Percentiles rank a stretch among this genome's conserved stretches.
Conservation (phyloP, 2,888 invertebrate species). For the Onchidella celtica region DNA sequence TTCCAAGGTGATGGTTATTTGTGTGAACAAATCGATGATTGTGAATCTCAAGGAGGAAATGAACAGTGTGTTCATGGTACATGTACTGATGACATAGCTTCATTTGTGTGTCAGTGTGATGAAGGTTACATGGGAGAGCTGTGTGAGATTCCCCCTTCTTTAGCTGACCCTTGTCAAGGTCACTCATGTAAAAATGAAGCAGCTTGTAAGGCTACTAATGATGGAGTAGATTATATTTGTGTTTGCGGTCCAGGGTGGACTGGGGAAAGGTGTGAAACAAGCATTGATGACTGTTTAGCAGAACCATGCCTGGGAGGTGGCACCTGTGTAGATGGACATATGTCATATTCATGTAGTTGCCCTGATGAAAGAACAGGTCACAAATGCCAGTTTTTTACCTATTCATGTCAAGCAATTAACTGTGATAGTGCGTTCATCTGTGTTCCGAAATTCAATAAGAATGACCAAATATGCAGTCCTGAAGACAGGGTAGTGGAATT, state of each 20-base stretch:
- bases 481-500: slow-evolving; percentile 26
- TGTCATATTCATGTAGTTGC: slow-evolving; percentile 60
- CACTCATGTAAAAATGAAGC: slow-evolving; percentile 58
- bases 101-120: slow-evolving; percentile 58
- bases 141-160: slow-evolving; percentile 55
- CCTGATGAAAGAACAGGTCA: slow-evolving; percentile 51
- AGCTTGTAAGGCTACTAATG: slow-evolving; percentile 52
- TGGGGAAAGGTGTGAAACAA: slow-evolving; percentile 56
- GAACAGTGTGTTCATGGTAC: slow-evolving; percentile 56
- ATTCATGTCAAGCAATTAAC: slow-evolving; percentile 15
- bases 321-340: slow-evolving; percentile 59
- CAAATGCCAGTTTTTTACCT: slow-evolving; percentile 54
- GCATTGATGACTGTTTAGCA: slow-evolving; percentile 59
- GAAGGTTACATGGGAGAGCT: slow-evolving; percentile 55
- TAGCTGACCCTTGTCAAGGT: slow-evolving; percentile 51
- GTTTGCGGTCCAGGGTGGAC: slow-evolving; percentile 61
- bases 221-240: slow-evolving; percentile 52
- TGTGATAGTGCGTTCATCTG: slow-evolving; percentile 50
- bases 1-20: slow-evolving; percentile 56
- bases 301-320: slow-evolving; percentile 57
- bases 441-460: slow-evolving; percentile 52
- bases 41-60: slow-evolving; percentile 35
- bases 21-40: slow-evolving; percentile 59
- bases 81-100: slow-evolving; percentile 59
- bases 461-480: slow-evolving; percentile 50